phyloP scores from a whole-genome alignment of 2,797 vertebrate genomes.

The Malurus leucopterus region DNA sequence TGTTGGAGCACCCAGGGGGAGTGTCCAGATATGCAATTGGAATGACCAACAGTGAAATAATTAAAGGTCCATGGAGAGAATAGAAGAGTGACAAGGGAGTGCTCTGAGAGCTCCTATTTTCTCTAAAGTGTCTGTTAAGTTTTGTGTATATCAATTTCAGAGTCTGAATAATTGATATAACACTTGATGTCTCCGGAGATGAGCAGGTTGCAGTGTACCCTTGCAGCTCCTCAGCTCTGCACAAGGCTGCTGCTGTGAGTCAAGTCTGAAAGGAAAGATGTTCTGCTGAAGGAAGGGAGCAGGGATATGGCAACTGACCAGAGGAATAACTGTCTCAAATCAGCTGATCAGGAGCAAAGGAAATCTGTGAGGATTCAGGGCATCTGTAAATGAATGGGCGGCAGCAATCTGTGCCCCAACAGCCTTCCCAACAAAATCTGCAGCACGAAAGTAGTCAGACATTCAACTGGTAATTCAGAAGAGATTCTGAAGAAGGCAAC shows the following conservation, averaged over 20 bases:
- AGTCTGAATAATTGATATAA: slow-evolving; percentile 25
- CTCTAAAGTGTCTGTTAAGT: not conserved
- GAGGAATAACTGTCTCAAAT: not conserved
- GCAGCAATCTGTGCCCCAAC: not conserved
- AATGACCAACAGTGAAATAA: not conserved
- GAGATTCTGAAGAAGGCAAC: not conserved
- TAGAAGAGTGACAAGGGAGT: not conserved
- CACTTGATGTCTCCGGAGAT: not conserved
- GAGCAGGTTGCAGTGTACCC: not conserved
- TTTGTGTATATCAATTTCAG: slow-evolving; percentile 31
- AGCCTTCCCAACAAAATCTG: not conserved
- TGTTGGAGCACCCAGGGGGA: not conserved
- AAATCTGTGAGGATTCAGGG: not conserved
- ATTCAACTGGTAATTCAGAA: not conserved
- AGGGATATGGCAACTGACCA: not conserved
- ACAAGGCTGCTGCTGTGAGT: not conserved
- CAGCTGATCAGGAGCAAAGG: not conserved
- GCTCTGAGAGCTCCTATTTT: not conserved
- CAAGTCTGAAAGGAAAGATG: not conserved
- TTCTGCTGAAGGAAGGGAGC: not conserved
- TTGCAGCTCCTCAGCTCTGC: not conserved
- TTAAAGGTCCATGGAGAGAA: not conserved
- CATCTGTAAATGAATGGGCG: not conserved
- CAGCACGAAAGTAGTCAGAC: not conserved
- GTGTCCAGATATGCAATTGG: not conserved